Evolutionary conservation across 2,797 vertebrate species (phyloP).

Genomic region (Chiloscyllium punctatum): DNA sequence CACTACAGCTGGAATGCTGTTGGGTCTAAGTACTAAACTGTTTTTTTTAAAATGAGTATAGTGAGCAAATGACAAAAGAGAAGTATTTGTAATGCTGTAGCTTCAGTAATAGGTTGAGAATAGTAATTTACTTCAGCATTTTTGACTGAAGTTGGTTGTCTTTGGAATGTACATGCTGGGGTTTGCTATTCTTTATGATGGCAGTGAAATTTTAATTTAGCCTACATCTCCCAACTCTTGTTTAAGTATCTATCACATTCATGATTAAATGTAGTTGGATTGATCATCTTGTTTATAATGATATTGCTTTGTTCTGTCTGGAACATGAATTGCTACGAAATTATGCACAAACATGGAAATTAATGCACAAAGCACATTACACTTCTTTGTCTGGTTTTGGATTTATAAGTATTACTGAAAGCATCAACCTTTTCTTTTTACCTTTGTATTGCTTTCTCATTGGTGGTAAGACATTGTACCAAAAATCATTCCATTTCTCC

Average conservation of each 20-base stretch:
- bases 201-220: not conserved
- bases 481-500: not conserved
- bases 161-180: not conserved
- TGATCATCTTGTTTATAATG: not conserved
- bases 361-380: not conserved
- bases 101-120: not conserved
- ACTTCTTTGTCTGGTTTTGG: not conserved
- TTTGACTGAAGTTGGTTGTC: not conserved
- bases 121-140: not conserved
- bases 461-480: not conserved
- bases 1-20: not conserved
- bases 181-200: not conserved
- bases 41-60: not conserved
- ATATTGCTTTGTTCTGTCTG: not conserved
- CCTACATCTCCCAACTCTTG: not conserved
- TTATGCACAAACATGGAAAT: not conserved
- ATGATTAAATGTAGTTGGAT: not conserved
- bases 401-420: not conserved
- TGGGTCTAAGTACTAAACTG: not conserved
- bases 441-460: slow-evolving; percentile 1
- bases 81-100: not conserved
- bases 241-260: not conserved
- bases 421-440: not conserved
- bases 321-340: not conserved
- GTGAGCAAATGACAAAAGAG: not conserved